These are phyloP conservation scores for Tragelaphus buxtoni DNA, from an alignment of 2,113 vertebrate species.

Conservation along the genomic window DNA sequence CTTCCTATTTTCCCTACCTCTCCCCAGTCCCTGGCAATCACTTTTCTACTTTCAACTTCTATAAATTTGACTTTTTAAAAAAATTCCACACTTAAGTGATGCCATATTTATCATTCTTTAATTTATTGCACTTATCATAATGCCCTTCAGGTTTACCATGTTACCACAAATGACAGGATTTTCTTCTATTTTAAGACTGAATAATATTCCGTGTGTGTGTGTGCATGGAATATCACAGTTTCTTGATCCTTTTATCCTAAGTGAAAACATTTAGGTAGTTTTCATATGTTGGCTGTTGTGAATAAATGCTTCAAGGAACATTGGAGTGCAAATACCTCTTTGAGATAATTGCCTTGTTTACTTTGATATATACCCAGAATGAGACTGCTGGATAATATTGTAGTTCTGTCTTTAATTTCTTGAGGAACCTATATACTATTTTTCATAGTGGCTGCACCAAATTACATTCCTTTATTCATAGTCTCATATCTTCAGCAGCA, in stretches of 20 bases:
- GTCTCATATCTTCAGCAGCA: not conserved
- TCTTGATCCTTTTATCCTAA: not conserved
- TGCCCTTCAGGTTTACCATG: not conserved
- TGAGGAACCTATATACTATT: not conserved
- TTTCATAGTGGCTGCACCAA: not conserved
- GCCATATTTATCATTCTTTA: not conserved
- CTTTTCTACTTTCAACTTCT: not conserved
- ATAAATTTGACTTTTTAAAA: not conserved
- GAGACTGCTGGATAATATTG: not conserved
- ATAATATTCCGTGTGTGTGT: not conserved
- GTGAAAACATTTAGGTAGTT: not conserved
- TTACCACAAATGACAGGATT: not conserved
- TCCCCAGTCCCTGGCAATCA: not conserved
- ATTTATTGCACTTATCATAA: not conserved
- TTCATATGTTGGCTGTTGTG: not conserved
- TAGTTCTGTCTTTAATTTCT: not conserved
- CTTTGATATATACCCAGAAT: not conserved
- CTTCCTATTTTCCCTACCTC: not conserved
- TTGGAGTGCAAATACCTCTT: not conserved
- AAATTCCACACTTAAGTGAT: not conserved
- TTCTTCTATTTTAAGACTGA: not conserved
- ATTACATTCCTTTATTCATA: not conserved
- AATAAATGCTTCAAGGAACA: not conserved
- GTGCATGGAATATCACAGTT: not conserved
- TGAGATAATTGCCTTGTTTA: not conserved